Evolutionary conservation across 2,888 invertebrate species (phyloP).

Genomic region (Reticulitermes lucifugus): DNA sequence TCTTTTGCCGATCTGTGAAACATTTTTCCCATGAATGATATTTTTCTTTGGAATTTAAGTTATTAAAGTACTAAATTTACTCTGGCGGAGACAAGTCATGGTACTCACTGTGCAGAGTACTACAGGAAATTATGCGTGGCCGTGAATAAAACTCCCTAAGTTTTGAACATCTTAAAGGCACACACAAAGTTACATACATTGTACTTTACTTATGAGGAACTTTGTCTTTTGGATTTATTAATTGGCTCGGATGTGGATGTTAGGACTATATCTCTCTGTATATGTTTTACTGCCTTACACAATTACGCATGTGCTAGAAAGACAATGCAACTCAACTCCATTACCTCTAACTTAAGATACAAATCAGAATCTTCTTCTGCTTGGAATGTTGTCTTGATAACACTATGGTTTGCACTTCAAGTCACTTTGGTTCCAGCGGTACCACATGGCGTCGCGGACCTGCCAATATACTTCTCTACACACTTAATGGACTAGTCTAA

Average conservation of each 20-base stretch:
- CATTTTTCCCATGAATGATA: too few relatives aligned
- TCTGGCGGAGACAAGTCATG: too few relatives aligned
- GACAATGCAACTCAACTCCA: constrained; percentile 16
- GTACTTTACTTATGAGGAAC: constrained; percentile 51
- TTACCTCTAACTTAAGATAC: neutral
- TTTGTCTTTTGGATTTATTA: constrained; percentile 44
- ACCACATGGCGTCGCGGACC: neutral
- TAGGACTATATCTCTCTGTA: neutral
- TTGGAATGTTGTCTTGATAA: neutral
- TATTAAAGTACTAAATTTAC: too few relatives aligned
- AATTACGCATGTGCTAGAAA: constrained; percentile 1
- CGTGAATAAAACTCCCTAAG: neutral
- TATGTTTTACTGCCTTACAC: neutral
- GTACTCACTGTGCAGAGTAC: neutral
- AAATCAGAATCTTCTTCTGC: neutral
- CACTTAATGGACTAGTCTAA: constrained; percentile 33
- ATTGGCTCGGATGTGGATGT: constrained; percentile 37
- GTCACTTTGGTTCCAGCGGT: neutral
- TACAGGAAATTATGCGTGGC: neutral
- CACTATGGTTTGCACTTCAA: too few relatives aligned
- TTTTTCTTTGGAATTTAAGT: too few relatives aligned
- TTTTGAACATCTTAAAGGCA: constrained; percentile 45
- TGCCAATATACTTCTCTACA: constrained; percentile 36
- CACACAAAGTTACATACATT: constrained; percentile 39
- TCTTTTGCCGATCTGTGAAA: too few relatives aligned